These are phyloP conservation scores for Drosophila emarginata DNA, from an alignment of 2,888 invertebrate genomes.

Conservation along the genomic window DNA sequence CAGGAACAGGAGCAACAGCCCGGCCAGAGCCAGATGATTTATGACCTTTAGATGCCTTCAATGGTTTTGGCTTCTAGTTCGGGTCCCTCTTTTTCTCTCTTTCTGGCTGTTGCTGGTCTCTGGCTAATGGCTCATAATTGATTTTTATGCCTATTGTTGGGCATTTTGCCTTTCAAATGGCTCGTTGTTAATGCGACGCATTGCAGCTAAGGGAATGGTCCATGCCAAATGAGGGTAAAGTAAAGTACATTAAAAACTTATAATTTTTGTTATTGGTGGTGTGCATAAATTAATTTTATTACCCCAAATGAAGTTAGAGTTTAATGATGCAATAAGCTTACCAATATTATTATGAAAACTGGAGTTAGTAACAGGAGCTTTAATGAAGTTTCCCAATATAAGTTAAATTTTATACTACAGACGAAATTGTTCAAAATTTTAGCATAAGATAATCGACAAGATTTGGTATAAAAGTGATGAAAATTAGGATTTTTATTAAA, in stretches of 20 bases:
- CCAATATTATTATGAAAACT: background rate
- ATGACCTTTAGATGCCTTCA: conserved; percentile 51
- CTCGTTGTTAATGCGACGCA: conserved; percentile 67
- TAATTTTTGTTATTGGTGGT: conserved; percentile 69
- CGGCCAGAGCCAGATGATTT: conserved; percentile 63
- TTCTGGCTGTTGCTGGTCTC: conserved; percentile 15
- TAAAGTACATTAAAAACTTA: conserved; percentile 68
- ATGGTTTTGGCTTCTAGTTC: conserved; percentile 42
- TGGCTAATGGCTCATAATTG: conserved; percentile 75
- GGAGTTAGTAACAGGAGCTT: background rate
- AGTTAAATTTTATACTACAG: no score
- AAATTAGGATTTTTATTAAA: no score
- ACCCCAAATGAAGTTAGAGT: conserved; percentile 42
- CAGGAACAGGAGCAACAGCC: conserved; percentile 59
- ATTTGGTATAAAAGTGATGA: no score
- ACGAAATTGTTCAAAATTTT: no score
- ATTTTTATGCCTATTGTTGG: conserved; percentile 75
- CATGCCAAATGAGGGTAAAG: conserved; percentile 13
- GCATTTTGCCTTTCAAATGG: conserved; percentile 59
- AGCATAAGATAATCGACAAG: no score
- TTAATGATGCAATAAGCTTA: conserved; percentile 58
- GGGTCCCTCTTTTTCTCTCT: background rate
- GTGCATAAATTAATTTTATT: conserved; percentile 65
- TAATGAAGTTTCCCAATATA: background rate
- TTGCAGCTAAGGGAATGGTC: conserved; percentile 40